Conservation (phyloP, 2,797 vertebrate species). For the Mareca strepera region DNA sequence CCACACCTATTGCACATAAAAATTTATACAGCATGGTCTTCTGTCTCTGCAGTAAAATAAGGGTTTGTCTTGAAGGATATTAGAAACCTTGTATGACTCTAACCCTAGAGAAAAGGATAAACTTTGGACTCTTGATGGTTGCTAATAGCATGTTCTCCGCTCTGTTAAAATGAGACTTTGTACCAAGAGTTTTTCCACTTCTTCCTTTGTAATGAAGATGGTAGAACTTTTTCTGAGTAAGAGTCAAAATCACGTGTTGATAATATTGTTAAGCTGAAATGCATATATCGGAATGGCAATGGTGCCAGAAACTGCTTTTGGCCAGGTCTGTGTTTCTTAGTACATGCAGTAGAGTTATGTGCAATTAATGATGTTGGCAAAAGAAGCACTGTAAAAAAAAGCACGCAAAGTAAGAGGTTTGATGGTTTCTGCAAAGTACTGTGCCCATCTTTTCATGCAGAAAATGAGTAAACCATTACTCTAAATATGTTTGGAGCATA, state of each 20-base stretch:
- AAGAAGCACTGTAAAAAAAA: slow-evolving; percentile 57
- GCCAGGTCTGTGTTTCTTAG: slow-evolving; percentile 63
- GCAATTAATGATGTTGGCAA: slow-evolving; percentile 74
- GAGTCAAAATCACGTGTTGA: slow-evolving; percentile 52
- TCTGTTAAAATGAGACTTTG: not conserved
- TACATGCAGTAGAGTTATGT: slow-evolving; percentile 61
- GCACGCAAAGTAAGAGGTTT: slow-evolving; percentile 57
- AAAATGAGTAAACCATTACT: slow-evolving; percentile 71
- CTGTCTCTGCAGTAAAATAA: slow-evolving; percentile 54
- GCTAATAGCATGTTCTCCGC: slow-evolving; percentile 1
- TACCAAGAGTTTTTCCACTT: not conserved
- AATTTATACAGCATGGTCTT: not conserved
- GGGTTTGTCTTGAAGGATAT: not conserved
- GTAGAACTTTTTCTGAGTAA: not conserved
- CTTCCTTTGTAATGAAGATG: not conserved
- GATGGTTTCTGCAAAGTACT: slow-evolving; percentile 66
- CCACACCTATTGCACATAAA: slow-evolving; percentile 8
- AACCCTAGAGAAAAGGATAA: not conserved
- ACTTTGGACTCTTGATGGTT: not conserved
- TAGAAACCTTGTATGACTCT: not conserved
- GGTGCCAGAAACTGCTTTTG: slow-evolving; percentile 68
- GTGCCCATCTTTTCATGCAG: slow-evolving; percentile 72
- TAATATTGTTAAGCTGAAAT: slow-evolving; percentile 64
- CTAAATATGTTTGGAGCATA: slow-evolving; percentile 62
- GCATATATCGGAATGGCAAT: slow-evolving; percentile 50